A percentile compares a stretch with the other conserved stretches of the same genome.
Evolutionary conservation across 2,113 vertebrate species (phyloP).

Genomic region (Onychostruthus taczanowskii): DNA sequence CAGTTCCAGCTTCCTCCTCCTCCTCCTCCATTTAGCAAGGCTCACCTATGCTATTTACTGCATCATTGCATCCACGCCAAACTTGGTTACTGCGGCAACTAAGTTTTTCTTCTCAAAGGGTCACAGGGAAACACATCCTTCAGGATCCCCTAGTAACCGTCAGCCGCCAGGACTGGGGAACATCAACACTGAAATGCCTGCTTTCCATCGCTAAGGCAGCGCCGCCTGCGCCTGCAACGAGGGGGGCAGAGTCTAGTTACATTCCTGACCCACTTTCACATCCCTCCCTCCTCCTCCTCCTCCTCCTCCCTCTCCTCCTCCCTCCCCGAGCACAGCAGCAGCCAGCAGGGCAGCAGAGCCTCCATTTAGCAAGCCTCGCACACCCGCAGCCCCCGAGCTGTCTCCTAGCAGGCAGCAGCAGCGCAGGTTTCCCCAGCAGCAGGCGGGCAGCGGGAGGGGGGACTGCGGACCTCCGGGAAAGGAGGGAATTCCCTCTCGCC

Average conservation of each 20-base stretch:
- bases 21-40: conserved; percentile 43
- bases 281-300: conserved; percentile 68
- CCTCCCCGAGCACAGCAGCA: conserved; percentile 12
- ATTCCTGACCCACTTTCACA: conserved; percentile 85
- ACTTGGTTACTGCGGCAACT: conserved; percentile 81
- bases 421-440: conserved; percentile 9
- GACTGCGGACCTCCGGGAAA: neutral
- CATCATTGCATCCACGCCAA: conserved; percentile 77
- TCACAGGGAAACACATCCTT: conserved; percentile 80
- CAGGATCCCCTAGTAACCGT: conserved; percentile 77
- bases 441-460: neutral
- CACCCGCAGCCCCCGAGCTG: conserved; percentile 16
- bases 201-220: conserved; percentile 69
- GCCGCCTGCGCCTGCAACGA: conserved; percentile 58
- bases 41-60: conserved; percentile 73
- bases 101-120: conserved; percentile 73
- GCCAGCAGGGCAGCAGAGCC: conserved; percentile 41
- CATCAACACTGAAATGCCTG: conserved; percentile 65
- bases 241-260: conserved; percentile 78
- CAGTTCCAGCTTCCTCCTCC: conserved; percentile 23
- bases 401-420: neutral
- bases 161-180: conserved; percentile 52
- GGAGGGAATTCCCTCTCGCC: neutral
- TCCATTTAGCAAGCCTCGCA: conserved; percentile 24
- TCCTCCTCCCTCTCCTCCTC: conserved; percentile 45